phyloP scores from a whole-genome alignment of 2,113 vertebrate genomes.

The Tachycineta bicolor region DNA sequence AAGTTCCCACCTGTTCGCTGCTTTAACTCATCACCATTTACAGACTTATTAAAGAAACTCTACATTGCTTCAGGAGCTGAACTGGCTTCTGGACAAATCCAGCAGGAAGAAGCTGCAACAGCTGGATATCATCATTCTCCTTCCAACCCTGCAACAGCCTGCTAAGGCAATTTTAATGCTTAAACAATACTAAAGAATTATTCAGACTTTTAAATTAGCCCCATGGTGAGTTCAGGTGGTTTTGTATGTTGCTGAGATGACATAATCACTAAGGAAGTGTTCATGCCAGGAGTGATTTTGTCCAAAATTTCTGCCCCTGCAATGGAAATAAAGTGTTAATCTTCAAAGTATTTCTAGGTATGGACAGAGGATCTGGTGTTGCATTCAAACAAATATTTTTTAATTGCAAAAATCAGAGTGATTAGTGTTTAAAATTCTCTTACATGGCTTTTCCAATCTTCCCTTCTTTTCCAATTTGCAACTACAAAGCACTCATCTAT shows the following conservation, averaged over 20 bases:
- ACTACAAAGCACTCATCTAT: background rate
- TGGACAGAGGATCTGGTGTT: background rate
- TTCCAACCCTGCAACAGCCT: background rate
- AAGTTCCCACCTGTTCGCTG: background rate
- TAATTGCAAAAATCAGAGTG: background rate
- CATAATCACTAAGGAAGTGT: background rate
- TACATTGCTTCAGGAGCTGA: background rate
- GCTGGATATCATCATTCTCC: background rate
- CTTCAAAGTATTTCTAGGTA: background rate
- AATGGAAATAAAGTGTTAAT: background rate
- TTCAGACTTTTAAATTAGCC: background rate
- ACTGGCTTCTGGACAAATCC: background rate
- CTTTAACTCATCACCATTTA: background rate
- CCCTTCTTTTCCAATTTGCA: background rate
- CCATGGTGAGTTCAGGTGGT: background rate
- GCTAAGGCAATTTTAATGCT: background rate
- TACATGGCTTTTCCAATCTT: background rate
- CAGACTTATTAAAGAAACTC: background rate
- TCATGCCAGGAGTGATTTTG: background rate
- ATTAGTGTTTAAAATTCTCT: background rate
- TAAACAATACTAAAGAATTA: background rate
- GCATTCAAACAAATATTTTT: background rate
- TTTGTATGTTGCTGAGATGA: background rate
- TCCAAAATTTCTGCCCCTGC: background rate
- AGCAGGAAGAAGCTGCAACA: background rate